Evolutionary conservation across 2,113 vertebrate species (phyloP).

Genomic region (Archocentrus centrarchus): DNA sequence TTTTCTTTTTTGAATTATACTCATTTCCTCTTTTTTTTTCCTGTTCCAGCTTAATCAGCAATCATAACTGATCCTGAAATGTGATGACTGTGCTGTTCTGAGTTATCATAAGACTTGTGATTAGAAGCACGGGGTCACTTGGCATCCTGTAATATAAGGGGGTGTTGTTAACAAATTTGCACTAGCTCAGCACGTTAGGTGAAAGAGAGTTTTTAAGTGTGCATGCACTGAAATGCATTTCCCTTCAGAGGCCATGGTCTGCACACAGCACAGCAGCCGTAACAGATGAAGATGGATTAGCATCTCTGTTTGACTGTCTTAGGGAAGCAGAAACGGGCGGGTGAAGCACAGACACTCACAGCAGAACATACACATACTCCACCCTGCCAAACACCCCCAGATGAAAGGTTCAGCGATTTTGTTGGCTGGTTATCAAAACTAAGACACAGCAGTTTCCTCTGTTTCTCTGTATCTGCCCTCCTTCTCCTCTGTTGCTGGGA

Average conservation of each 20-base stretch:
- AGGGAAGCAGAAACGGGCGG: conserved; percentile 54
- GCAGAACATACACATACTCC: conserved; percentile 46
- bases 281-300: conserved; percentile 73
- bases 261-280: conserved; percentile 24
- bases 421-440: conserved; percentile 62
- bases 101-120: conserved; percentile 17
- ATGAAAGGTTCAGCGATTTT: conserved; percentile 62
- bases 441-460: conserved; percentile 64
- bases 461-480: conserved; percentile 12
- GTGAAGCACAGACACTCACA: conserved; percentile 15
- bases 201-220: not conserved
- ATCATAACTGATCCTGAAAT: conserved; percentile 23
- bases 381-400: conserved; percentile 55
- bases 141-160: conserved; percentile 17
- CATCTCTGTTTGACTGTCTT: conserved; percentile 47
- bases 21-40: not conserved
- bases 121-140: conserved; percentile 13
- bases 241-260: conserved; percentile 34
- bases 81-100: conserved; percentile 1
- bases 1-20: not conserved
- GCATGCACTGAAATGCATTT: not conserved
- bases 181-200: conserved; percentile 39
- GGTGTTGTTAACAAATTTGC: conserved; percentile 18
- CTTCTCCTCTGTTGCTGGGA: conserved; percentile 10
- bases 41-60: conserved; percentile 23